Evolutionary conservation across 2,888 invertebrate genomes (phyloP), one percentile per base, ranked within the genome.

Genomic region (Hydraecia micacea): DNA sequence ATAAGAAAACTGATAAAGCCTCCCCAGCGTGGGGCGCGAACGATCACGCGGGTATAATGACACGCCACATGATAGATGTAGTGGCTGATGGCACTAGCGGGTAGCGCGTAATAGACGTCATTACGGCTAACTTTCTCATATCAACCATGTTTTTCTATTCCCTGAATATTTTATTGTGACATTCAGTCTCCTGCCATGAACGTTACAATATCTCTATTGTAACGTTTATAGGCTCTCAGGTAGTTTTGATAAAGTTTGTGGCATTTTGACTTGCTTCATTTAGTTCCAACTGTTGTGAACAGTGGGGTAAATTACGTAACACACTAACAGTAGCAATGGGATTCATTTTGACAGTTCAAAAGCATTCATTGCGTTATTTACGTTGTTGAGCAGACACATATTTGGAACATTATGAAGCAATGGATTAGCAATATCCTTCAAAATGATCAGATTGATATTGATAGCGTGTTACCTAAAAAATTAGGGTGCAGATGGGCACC

Each of bases 61-160:
- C 79, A 82, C 65, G 67, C 63, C 69, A 73, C 74, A 80, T 88
- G 88, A 88, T 77, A 84, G 71, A 88, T 88, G 79, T 76, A 79
- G 77, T 75, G 68, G 70, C 72, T 88, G 83, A 87, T 84, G 80
- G 87, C 75, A 83, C 80, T 66, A 80, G 69, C 74, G 78, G 71
- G 74, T 63, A 72, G 68, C 76, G 70, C 78, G 65, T 87, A 86
- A 88, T 86, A 86, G 76, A 83, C 55, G 73, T 77, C 81, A 82
- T 85, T 87, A 87, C 49, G 21, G 72, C 62, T 76, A 77, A 84
- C 73, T 82, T 77, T 78, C 79, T 77, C 80, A 77, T 79, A 83
- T 83, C 74, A 77, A 75, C 36, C 65, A 83, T 71, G 46, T 80
- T 86, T 77, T 77, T 72, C 75, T 77, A 72, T 66, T 55, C 66